Evolutionary conservation across 2,797 vertebrate species (phyloP), one percentile per base, ranked within the genome.

Genomic region (Notamacropus eugenii): DNA sequence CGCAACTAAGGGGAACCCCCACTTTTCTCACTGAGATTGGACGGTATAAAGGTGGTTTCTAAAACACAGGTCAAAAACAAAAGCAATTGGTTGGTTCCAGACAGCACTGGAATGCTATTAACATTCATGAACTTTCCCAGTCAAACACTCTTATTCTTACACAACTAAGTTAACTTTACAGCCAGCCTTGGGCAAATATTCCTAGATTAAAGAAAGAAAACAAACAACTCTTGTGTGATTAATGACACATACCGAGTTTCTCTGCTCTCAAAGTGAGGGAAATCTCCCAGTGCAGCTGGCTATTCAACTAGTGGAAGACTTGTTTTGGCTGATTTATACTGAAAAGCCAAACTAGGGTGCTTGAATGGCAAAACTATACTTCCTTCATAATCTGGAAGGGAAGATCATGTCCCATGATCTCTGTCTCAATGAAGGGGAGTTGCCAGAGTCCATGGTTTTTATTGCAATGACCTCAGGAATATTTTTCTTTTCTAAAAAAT

Each of bases 131-230:
- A 95, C 90, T 57, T 98, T 95, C 95, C 92, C 59, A 98, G 97
- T 96, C 96, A 98, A 98, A 96, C 91, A 93, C 82, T 93, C 93
- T 98, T 98, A 96, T 96, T 97, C 92, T 98, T 97, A 98, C 97
- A 98, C 97, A 98, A 98, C 92, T 94, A 97, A 98, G 96, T 95
- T 96, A 98, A 97, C 92, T 98, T 98, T 93, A 96, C 90, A 96
- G 87, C 97, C 96, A 96, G 0, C 96, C 96, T 74, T 96, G 93
- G 97, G 97, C 95, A 98, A 98, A 98, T 93, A 95, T 90, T 96
- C 97, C 93, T 90, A 95, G 97, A 95, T 98, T 97, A 97, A 97
- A 93, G 50, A 27, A 92, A 93, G 97, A 95, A 96, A 97, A 97
- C 93, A 50, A 57, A 2, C 62, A 92, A 55, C 94, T 96, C 96